Conservation (phyloP, 2,888 invertebrate genomes). For the Myathropa florea region DNA sequence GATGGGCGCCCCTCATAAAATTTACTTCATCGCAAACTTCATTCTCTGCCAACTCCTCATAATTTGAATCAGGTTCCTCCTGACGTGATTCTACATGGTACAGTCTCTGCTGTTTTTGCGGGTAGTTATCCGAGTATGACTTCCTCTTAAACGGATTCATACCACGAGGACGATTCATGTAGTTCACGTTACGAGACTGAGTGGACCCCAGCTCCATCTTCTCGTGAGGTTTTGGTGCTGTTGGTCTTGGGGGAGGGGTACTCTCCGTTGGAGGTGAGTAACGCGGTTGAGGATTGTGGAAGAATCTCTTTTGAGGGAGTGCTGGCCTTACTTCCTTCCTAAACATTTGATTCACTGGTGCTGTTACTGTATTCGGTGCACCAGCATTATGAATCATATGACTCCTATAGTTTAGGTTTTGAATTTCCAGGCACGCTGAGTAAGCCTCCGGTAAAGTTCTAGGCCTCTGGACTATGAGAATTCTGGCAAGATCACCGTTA, state of each 20-base stretch:
- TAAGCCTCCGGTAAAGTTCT: too few species aligned
- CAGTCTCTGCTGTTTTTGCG: not conserved
- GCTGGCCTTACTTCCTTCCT: not conserved
- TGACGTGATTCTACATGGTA: not conserved
- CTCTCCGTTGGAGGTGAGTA: too few species aligned
- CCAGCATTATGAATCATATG: too few species aligned
- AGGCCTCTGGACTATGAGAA: constrained; percentile 22
- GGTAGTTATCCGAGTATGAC: not conserved
- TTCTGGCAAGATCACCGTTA: constrained; percentile 6
- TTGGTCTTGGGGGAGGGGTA: too few species aligned
- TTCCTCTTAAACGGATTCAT: not conserved
- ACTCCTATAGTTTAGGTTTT: too few species aligned
- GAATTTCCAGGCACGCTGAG: too few species aligned
- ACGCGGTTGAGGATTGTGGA: too few species aligned
- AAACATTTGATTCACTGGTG: not conserved
- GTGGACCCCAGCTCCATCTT: not conserved
- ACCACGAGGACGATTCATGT: not conserved
- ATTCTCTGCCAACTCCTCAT: not conserved
- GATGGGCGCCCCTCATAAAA: constrained; percentile 12
- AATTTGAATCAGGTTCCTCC: not conserved
- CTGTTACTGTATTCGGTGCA: too few species aligned
- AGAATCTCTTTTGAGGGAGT: not conserved
- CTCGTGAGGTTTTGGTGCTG: not conserved
- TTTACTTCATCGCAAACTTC: not conserved
- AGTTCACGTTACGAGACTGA: not conserved